phyloP scores from a whole-genome alignment of 2,888 invertebrate species.

The Atethmia centrago region DNA sequence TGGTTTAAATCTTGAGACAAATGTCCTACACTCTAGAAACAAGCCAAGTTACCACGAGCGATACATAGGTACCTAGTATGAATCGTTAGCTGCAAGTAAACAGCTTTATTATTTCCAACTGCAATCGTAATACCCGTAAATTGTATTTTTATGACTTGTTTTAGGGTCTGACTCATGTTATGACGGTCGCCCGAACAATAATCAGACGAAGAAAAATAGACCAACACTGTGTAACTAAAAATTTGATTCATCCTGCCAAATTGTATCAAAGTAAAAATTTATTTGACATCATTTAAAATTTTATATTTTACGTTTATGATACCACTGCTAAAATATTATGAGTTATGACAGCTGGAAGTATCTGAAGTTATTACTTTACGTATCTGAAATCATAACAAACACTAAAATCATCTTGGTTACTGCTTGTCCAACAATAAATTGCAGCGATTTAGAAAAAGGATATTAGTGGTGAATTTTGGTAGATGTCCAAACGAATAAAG shows the following conservation, averaged over 20 bases:
- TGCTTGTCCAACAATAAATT: constrained; percentile 41
- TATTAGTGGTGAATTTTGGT: constrained; percentile 51
- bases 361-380: constrained; percentile 37
- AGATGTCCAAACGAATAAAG: constrained; percentile 53
- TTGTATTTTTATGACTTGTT: constrained; percentile 62
- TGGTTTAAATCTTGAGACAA: not conserved
- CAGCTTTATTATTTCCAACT: constrained; percentile 64
- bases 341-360: constrained; percentile 47
- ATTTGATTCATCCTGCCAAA: constrained; percentile 23
- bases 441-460: constrained; percentile 42
- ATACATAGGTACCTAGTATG: not conserved
- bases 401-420: constrained; percentile 36
- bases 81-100: constrained; percentile 57
- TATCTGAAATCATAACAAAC: constrained; percentile 43
- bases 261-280: constrained; percentile 41
- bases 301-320: constrained; percentile 46
- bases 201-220: constrained; percentile 55
- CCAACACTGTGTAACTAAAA: not conserved
- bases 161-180: constrained; percentile 64
- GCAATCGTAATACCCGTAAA: constrained; percentile 63
- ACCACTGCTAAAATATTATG: constrained; percentile 18
- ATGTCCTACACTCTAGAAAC: no score
- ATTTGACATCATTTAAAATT: constrained; percentile 34
- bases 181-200: constrained; percentile 45
- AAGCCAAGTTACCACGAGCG: no score